Base-by-base conservation (phyloP, 2,113 vertebrate genomes). In the Antechinus stuartii region DNA sequence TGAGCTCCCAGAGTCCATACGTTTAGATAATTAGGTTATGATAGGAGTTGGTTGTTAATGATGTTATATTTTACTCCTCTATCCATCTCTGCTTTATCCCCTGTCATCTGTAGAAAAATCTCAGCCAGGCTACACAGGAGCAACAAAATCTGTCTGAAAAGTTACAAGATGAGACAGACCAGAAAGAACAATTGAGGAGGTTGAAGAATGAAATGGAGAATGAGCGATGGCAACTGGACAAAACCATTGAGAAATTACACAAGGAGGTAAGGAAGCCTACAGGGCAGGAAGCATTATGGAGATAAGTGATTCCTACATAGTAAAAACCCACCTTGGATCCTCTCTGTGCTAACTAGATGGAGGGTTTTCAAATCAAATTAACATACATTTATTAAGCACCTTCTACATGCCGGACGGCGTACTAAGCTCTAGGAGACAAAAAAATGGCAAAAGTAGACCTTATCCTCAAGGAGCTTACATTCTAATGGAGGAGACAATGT, bases 171-270 rank as follows among this genome's bases (percentile, higher is more conserved):
- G 99, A 99, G 98, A 97, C 91, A 30, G 97, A 96, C 93, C 99
- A 99, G 98, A 99, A 99, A 97, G 99, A 99, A 91, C 99, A 99
- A 97, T 98, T 99, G 93, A 99, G 99, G 97, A 99, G 98, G 97
- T 98, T 99, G 95, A 99, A 99, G 98, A 99, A 99, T 1, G 98
- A 99, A 96, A 99, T 99, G 92, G 99, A 99, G 98, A 99, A 98
- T 5, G 99, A 99, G 98, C 98, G 98, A 49, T 97, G 97, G 97
- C 98, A 99, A 54, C 98, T 99, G 95, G 99, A 99, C 97, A 98
- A 99, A 89, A 99, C 99, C 6, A 99, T 99, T 90, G 99, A 99
- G 94, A 99, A 99, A 97, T 98, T 99, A 91, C 99, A 99, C 98
- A 99, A 98, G 96, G 99, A 99, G 99, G 99, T 99, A 97, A 96